Evolutionary conservation across 2,888 invertebrate species (phyloP), one percentile per base, ranked within the genome.

Genomic region (Spatulosminthurus flaviceps): DNA sequence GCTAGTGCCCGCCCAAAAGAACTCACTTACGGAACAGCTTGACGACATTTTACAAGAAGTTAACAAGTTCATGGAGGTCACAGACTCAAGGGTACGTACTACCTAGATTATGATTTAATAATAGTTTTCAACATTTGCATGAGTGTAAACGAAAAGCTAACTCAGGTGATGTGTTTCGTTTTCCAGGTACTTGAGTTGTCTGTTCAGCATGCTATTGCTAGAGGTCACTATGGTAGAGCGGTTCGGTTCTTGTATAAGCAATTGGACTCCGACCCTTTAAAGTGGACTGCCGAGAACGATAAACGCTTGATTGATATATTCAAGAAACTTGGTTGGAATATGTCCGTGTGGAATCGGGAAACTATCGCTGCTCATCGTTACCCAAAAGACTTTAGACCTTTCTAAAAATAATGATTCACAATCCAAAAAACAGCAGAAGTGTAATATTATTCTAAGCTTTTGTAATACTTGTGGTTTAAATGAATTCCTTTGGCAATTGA

Each of bases 221-320:
- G 93, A 86, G 89, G 91, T 81, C 94, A 96, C 77, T 94, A 93
- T 88, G 97, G 95, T 0, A 92, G 95, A 81, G 92, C 93, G 82
- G 88, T 94, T 82, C 95, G 95, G 87, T 90, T 93, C 82, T 88
- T 96, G 26, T 87, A 89, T 81, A 93, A 93, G 88, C 89, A 93
- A 82, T 91, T 91, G 81, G 98, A 98, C 85, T 96, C 97, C 60
- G 93, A 94, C 84, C 91, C 93, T 1, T 89, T 90, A 42, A 91
- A 90, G 70, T 83, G 84, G 83, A 83, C 80, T 22, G 71, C 78
- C 74, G 95, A 95, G 66, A 88, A 92, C 1, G 94, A 94, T 78
- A 92, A 91, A 81, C 90, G 91, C 51, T 89, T 92, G 34, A 89
- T 91, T 0, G 91, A 93, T 88, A 89, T 92, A 13, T 92, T 91